Base-by-base conservation (phyloP, 2,113 vertebrate species). In the Glareola pratincola region DNA sequence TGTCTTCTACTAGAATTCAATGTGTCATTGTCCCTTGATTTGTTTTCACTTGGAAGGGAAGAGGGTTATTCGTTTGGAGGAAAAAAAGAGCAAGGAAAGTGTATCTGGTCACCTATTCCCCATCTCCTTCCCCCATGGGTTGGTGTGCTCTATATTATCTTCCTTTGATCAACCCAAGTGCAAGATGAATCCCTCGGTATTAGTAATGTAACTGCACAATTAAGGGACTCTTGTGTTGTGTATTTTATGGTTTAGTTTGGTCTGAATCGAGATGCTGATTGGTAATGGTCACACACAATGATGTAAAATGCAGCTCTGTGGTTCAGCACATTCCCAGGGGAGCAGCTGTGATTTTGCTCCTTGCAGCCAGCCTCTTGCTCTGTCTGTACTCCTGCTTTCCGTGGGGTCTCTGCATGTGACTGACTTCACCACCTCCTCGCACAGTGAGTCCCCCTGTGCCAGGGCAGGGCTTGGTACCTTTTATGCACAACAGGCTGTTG, bases 341-440 rank as follows among this genome's bases (percentile, higher is more conserved):
- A 68, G 68, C 68, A 71, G 72, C 68, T 14, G 5, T 4, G 9
- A 51, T 54, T 54, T 92, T 57, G 29, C 18, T 88, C 26, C 57
- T 84, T 53, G 56, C 57, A 76, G 43, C 59, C 73, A 89, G 45
- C 83, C 53, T 76, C 15, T 72, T 75, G 50, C 59, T 92, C 17
- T 62, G 19, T 84, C 34, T 69, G 17, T 63, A 4, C 34, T 85
- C 17, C 14, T 81, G 17, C 43, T 71, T 41, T 71, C 85, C 48
- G 3, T 67, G 56, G 27, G 8, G 4, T 84, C 1, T 0, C 47
- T 68, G 60, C 23, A 2, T 21, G 30, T 73, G 60, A 11, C 72
- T 14, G 43, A 32, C 3, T 22, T 86, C 0, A 2, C 32, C 39
- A 76, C n/a, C 4, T 75, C 14, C 63, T 77, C 1, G 0, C 27